phyloP scores from a whole-genome alignment of 2,888 invertebrate genomes.

The Alloplasta piceator region DNA sequence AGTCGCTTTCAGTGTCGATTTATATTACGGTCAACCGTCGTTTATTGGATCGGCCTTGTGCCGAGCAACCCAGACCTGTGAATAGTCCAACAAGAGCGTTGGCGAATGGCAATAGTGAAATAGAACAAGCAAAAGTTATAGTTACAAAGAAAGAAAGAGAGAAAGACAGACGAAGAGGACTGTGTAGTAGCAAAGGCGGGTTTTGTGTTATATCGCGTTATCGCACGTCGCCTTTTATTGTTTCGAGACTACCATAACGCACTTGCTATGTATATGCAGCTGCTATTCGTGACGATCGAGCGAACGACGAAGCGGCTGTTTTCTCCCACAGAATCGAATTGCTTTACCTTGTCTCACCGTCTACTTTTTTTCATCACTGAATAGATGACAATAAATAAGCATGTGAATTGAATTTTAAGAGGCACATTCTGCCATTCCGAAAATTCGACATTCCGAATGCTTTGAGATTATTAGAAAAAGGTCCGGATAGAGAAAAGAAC shows the following conservation, averaged over 20 bases:
- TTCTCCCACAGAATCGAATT: conserved; percentile 27
- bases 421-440: no score
- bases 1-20: conserved; percentile 48
- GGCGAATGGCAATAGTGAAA: conserved; percentile 32
- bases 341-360: conserved; percentile 1
- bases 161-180: background rate
- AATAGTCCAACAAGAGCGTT: conserved; percentile 38
- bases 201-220: conserved; percentile 56
- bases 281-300: conserved; percentile 43
- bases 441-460: no score
- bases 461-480: no score
- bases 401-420: no score
- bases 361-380: background rate
- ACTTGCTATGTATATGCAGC: conserved; percentile 12
- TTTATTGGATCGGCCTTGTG: conserved; percentile 67
- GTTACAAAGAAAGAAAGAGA: background rate
- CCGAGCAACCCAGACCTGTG: conserved; percentile 52
- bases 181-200: conserved; percentile 27
- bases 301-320: conserved; percentile 10
- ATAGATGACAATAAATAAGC: no score
- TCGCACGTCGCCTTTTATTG: conserved; percentile 55
- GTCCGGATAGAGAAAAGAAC: no score
- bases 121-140: conserved; percentile 35
- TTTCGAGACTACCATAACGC: conserved; percentile 49
- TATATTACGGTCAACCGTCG: conserved; percentile 61